Percentiles rank a stretch among this genome's conserved stretches.
These are phyloP conservation scores for Standfussiana lucernea DNA, from an alignment of 2,888 invertebrate genomes.

Conservation along the genomic window DNA sequence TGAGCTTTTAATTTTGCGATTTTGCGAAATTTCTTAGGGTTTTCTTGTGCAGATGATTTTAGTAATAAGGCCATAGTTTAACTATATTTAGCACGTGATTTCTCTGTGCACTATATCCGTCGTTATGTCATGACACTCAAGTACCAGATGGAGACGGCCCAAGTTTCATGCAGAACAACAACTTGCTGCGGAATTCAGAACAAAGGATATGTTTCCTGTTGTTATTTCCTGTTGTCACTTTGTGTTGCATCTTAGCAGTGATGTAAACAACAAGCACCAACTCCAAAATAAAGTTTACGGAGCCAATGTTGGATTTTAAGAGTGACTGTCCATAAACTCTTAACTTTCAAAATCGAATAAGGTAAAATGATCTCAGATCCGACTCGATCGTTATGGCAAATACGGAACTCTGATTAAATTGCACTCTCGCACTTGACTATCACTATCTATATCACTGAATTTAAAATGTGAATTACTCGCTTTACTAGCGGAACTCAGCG, in stretches of 20 bases:
- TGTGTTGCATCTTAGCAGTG: conserved; percentile 17
- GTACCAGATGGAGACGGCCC: neutral
- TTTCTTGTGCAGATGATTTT: neutral
- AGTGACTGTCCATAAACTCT: neutral
- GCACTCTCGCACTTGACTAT: conserved; percentile 16
- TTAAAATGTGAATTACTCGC: conserved; percentile 62
- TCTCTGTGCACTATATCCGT: neutral
- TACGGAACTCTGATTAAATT: conserved; percentile 17
- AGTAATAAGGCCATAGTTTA: neutral
- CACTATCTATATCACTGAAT: conserved; percentile 48
- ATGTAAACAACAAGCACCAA: neutral
- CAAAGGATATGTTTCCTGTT: conserved; percentile 10
- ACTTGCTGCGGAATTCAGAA: neutral
- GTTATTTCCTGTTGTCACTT: no score
- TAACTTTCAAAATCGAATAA: neutral
- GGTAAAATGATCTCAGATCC: neutral
- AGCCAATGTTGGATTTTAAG: neutral
- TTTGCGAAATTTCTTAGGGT: neutral
- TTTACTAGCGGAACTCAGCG: conserved; percentile 54
- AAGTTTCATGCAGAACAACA: conserved; percentile 12
- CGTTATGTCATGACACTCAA: neutral
- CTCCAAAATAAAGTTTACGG: neutral
- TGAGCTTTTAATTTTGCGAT: neutral
- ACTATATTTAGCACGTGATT: neutral
- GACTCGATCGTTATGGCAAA: conserved; percentile 2